Percentiles rank a stretch among this genome's conserved stretches.
phyloP scores from a whole-genome alignment of 2,797 vertebrate genomes.

The Luscinia luscinia region DNA sequence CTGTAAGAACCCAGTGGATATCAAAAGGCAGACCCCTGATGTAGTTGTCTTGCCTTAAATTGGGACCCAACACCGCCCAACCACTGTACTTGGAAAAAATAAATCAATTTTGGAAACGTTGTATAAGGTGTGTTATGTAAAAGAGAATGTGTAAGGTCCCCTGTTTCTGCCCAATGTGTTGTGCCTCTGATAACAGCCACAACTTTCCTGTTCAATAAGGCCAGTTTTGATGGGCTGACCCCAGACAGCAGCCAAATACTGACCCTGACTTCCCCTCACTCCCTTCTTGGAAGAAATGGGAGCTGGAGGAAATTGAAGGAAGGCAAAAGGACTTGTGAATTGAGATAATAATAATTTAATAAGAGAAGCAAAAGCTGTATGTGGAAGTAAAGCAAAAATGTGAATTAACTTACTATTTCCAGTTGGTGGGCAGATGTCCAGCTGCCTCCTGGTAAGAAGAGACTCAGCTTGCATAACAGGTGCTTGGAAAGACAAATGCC shows the following conservation, averaged over 20 bases:
- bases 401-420: neutral
- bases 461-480: neutral
- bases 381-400: neutral
- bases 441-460: neutral
- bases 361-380: neutral
- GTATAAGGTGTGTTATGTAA: neutral
- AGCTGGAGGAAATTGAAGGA: neutral
- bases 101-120: neutral
- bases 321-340: neutral
- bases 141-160: fast-evolving
- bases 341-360: fast-evolving
- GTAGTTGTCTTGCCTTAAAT: neutral
- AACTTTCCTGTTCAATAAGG: neutral
- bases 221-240: neutral
- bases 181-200: neutral
- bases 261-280: neutral
- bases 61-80: neutral
- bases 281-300: fast-evolving
- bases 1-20: neutral
- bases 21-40: neutral
- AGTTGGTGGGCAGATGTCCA: neutral
- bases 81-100: neutral
- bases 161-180: neutral
- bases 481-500: neutral
- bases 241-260: neutral